phyloP scores from a whole-genome alignment of 2,888 invertebrate genomes.

The Drosophila mettleri region DNA sequence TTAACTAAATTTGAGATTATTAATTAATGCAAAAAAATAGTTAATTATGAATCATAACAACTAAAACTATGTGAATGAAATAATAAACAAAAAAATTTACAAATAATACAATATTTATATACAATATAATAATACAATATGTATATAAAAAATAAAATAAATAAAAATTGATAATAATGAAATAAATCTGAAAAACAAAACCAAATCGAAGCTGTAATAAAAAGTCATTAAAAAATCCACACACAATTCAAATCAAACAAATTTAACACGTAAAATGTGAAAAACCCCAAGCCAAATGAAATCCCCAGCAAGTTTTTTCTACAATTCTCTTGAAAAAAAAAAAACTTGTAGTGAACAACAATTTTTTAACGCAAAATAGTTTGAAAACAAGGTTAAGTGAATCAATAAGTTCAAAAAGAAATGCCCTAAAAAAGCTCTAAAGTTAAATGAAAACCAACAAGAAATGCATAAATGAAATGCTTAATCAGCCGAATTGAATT shows the following conservation, averaged over 20 bases:
- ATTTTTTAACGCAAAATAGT: not conserved
- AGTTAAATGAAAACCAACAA: conserved; percentile 29
- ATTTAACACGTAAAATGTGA: conserved; percentile 42
- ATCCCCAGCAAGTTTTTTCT: not conserved
- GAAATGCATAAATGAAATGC: conserved; percentile 47
- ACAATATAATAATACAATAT: too few species aligned
- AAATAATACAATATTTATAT: too few species aligned
- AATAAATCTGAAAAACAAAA: not conserved
- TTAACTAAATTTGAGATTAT: conserved; percentile 4
- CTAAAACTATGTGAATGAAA: not conserved
- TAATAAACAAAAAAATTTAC: too few species aligned
- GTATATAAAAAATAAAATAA: not conserved
- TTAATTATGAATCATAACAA: not conserved
- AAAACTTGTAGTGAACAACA: not conserved
- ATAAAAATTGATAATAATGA: not conserved
- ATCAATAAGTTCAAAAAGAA: conserved; percentile 20
- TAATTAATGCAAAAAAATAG: not conserved
- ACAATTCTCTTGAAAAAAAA: conserved; percentile 53
- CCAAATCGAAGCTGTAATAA: not conserved
- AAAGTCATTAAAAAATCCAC: conserved; percentile 5
- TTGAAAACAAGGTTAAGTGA: conserved; percentile 4
- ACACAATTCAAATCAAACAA: not conserved
- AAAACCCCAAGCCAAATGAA: conserved; percentile 35
- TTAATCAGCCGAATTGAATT: conserved; percentile 31
- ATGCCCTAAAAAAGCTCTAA: conserved; percentile 50